Evolutionary conservation across 92 coral and sea anemone genomes (phyloP).

Genomic region (Phymanthus crucifer): DNA sequence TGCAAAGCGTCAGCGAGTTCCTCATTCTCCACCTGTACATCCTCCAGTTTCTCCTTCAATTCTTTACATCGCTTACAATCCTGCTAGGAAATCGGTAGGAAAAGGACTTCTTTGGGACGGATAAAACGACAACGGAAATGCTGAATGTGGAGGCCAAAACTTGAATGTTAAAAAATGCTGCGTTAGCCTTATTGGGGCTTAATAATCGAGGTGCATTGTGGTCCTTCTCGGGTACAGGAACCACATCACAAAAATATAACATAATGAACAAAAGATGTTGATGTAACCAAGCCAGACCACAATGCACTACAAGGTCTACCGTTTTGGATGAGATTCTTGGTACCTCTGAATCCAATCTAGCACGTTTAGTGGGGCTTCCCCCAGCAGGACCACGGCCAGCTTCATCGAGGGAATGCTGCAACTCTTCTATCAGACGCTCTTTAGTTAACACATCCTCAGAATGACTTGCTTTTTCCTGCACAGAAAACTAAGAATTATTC

Average conservation of each 20-base stretch:
- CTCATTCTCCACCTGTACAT: slow-evolving; percentile 14
- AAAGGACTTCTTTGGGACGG: too few species aligned
- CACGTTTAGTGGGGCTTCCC: slow-evolving; percentile 20
- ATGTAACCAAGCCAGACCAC: too few species aligned
- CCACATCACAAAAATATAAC: too few species aligned
- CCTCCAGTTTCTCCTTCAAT: slow-evolving; percentile 26
- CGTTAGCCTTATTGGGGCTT: too few species aligned
- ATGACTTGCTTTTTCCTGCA: slow-evolving; percentile 41
- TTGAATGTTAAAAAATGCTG: too few species aligned
- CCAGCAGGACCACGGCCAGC: slow-evolving; percentile 13
- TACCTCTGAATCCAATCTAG: slow-evolving; percentile 14
- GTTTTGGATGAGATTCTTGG: not conserved
- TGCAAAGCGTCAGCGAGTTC: slow-evolving; percentile 15
- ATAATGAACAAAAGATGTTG: too few species aligned
- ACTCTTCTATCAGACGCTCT: slow-evolving; percentile 62
- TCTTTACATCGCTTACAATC: slow-evolving; percentile 29
- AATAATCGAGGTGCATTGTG: too few species aligned
- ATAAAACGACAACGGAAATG: too few species aligned
- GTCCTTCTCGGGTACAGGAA: too few species aligned
- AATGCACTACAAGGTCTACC: not conserved
- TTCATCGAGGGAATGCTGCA: slow-evolving; percentile 46
- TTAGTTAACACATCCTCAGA: slow-evolving; percentile 53
- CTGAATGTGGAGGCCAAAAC: too few species aligned
- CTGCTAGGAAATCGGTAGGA: not conserved
- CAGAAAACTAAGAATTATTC: not conserved